Base-by-base conservation (phyloP, 1,140 invertebrate species). In the Drosophila melanogaster region DNA sequence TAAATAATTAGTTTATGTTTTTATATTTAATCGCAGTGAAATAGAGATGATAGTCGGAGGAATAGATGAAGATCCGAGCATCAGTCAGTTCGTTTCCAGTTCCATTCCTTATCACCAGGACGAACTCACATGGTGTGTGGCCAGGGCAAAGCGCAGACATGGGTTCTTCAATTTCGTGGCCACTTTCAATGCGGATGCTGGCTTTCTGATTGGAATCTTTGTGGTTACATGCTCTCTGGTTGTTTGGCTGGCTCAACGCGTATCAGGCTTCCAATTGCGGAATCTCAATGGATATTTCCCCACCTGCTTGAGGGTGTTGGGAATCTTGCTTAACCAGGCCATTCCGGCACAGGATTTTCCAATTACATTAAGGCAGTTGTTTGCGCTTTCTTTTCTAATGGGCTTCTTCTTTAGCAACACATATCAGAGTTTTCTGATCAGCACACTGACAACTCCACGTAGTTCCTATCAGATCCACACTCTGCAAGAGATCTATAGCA, bases 111-210 rank as follows among this genome's bases (percentile, higher is more conserved):
- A 92, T 43, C 76, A 81, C 24, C 90, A 92, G 73, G 90, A 92
- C 19, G 90, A 92, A 10, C 65, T 92, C n/a, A 92, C 90, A 1
- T 92, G 90, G 90, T 92, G 90, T 37, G 90, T 92, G 44, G 79
- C 90, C 6, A 84, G 64, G 44, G 90, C 90, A 0, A 73, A 87
- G 17, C 74, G 77, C 0, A 56, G 77, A 0, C 62, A 84, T 37
- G 81, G 77, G 15, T 79, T 91, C 24, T 90, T 92, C 17, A 92
- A 92, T 37, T 92, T 92, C 26, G 35, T 92, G 72, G 65, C 77
- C 22, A 79, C 71, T 30, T 90, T 92, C 3, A 67, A 83, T 44
- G 56, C 62, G 0, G 56, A 62, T 12, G 41, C 76, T 1, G 86
- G 81, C 60, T 19, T 79, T 2, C 41, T 90, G 4, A 17, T 78